Base-by-base conservation (phyloP, 2,888 invertebrate genomes). In the Chrysomela aeneicollis region DNA sequence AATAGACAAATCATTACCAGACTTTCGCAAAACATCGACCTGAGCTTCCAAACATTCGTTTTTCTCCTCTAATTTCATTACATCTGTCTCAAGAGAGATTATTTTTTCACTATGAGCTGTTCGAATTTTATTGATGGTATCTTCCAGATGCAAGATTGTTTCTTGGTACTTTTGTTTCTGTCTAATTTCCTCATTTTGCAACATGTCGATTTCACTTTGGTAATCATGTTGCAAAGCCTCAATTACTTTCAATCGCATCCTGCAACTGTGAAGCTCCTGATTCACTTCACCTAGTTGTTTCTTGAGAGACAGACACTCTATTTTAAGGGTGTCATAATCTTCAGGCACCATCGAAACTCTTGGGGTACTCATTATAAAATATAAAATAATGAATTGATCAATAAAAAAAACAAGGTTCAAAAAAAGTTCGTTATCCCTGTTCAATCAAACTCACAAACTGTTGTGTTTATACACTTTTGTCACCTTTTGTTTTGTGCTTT, bases 191-290 rank as follows among this genome's bases (percentile, higher is more conserved):
- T 73, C 66, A 8, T 35, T 37, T 63, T 75, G 73, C 19, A 75
- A 53, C 21, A 63, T 18, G 57, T 74, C 74, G 21, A 76, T 72
- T 70, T 77, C 76, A 50, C 72, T 70, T 68, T 68, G 70, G 21
- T 72, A 76, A 42, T 79, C 78, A 30, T 50, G 57, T 55, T 78
- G 72, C 22, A 78, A 57, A 12, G 72, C 67, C 57, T 68, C 69
- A 1, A 68, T 55, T 30, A 72, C 49, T 58, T 73, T 68, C 15
- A 77, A 35, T 64, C 78, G 73, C 35, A 75, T 67, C 51, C 74
- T 75, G 46, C 63, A 66, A 19, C 78, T 74, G 63, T 79, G 67
- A 54, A 76, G 66, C 49, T 71, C 66, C 64, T 80, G 80, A 49
- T 76, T 76, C 32, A 68, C 59, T 4, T 49, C 37, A 32, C 79